A percentile compares a stretch with the other conserved stretches of the same genome.
These are phyloP conservation scores for Spinus pinus DNA, from an alignment of 2,797 vertebrate species.

Conservation along the genomic window DNA sequence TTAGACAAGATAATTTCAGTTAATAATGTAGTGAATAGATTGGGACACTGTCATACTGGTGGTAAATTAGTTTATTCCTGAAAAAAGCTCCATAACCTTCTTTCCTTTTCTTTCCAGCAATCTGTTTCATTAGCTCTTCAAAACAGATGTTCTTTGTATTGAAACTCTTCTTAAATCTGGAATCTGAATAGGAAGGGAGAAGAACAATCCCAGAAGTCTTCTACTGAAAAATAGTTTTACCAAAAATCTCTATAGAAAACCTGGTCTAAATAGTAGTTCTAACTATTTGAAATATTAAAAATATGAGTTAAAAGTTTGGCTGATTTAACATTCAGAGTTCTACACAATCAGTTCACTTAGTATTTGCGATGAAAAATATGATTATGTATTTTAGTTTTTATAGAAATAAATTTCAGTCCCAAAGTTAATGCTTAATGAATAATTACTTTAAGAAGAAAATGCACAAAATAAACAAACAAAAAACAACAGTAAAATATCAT, in stretches of 20 bases:
- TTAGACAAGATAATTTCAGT: neutral
- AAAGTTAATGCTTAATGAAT: constrained; percentile 45
- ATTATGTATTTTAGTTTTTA: constrained; percentile 34
- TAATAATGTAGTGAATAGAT: neutral
- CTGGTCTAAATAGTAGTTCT: neutral
- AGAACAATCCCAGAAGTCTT: neutral
- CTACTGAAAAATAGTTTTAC: neutral
- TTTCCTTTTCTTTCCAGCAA: rapidly evolving
- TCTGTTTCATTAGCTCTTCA: neutral
- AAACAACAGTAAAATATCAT: neutral
- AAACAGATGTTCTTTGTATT: neutral
- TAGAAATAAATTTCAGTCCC: constrained; percentile 28
- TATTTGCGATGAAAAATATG: constrained; percentile 54
- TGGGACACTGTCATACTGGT: neutral
- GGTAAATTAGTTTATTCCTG: neutral
- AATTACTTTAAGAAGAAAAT: constrained; percentile 33
- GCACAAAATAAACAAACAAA: neutral
- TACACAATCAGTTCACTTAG: constrained; percentile 13
- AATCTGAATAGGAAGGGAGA: neutral
- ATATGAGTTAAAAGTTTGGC: neutral
- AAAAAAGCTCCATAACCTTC: neutral
- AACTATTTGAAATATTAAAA: neutral
- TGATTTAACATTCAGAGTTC: constrained; percentile 32
- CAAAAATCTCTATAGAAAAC: neutral
- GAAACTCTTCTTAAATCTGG: neutral